A percentile compares a stretch with the other conserved stretches of the same genome.
phyloP scores from a whole-genome alignment of 1,140 invertebrate species.

The Mya arenaria region DNA sequence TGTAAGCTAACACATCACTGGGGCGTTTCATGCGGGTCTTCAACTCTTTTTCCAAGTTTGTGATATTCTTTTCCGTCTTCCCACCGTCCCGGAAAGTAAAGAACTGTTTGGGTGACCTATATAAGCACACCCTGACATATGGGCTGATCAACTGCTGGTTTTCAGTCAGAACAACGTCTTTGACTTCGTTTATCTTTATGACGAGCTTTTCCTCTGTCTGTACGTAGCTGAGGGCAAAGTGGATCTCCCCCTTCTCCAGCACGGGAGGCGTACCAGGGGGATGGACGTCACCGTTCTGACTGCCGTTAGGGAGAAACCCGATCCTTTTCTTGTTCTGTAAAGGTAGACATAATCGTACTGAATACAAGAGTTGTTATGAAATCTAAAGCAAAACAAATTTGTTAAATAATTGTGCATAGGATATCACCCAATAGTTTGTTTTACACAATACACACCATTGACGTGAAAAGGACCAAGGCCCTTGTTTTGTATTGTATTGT shows the following conservation, averaged over 20 bases:
- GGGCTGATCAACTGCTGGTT: conserved; percentile 55
- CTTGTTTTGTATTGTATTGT: too few species aligned
- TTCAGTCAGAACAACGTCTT: conserved; percentile 35
- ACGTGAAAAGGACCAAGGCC: too few species aligned
- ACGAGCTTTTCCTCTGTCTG: conserved; percentile 34
- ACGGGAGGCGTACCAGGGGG: too few species aligned
- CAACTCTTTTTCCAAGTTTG: conserved; percentile 65
- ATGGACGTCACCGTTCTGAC: neutral
- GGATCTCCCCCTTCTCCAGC: conserved; percentile 13
- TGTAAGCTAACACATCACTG: conserved; percentile 86
- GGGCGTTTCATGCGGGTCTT: conserved; percentile 83
- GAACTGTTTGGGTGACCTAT: conserved; percentile 63
- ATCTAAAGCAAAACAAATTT: too few species aligned
- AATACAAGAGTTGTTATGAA: too few species aligned
- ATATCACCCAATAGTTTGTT: too few species aligned
- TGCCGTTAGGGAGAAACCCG: neutral
- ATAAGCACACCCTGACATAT: conserved; percentile 67
- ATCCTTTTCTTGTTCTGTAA: neutral
- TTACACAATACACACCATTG: too few species aligned
- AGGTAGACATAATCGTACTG: too few species aligned
- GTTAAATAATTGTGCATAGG: too few species aligned
- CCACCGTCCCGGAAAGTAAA: conserved; percentile 48
- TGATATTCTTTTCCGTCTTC: conserved; percentile 48
- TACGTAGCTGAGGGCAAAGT: conserved; percentile 17
- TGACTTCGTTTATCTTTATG: conserved; percentile 29